Base-by-base conservation (phyloP, 2,113 vertebrate species). In the Lophura nycthemera region DNA sequence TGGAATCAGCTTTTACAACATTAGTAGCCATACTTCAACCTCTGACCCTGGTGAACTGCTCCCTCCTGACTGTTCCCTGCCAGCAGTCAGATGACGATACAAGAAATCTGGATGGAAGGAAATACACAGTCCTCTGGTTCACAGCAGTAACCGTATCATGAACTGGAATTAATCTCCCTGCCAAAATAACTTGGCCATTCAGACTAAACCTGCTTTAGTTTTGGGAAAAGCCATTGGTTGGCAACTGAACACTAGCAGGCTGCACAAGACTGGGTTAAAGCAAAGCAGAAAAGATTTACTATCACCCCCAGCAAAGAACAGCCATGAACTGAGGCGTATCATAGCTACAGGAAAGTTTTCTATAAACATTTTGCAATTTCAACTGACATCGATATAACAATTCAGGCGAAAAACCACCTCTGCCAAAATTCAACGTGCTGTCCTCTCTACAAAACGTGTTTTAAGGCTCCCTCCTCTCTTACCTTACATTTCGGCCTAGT, bases 381-480 rank as follows among this genome's bases (percentile, higher is more conserved):
- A 65, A 2, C 4, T 22, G 16, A 6, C 4, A 79, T 0, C 15
- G 19, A 13, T 43, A 0, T 4, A 47, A 22, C 14, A 34, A 65
- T 13, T 38, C 19, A 20, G 7, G 57, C 2, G 2, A 45, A 20
- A 75, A 7, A 0, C 50, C 0, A 1, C 8, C 25, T 42, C 32
- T 34, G 19, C 25, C 16, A 50, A 7, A 14, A 4, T 1, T 32
- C 8, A 5, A 19, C 0, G 8, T 4, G 48, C n/a, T 32, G 13
- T 86, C 4, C 19, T 13, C 21, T 42, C 30, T 10, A 10, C 22
- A 52, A 4, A 52, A 10, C 25, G 11, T 1, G 3, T 22, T 10
- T 20, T 13, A 13, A 24, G 15, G 29, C 52, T 54, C 59, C 1
- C 1, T 24, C n/a, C 32, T 10, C 7, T 24, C 76, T 20, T 2